A percentile compares a stretch with the other conserved stretches of the same genome.
phyloP scores from a whole-genome alignment of 2,797 vertebrate genomes.

The Coregonus ussuriensis region DNA sequence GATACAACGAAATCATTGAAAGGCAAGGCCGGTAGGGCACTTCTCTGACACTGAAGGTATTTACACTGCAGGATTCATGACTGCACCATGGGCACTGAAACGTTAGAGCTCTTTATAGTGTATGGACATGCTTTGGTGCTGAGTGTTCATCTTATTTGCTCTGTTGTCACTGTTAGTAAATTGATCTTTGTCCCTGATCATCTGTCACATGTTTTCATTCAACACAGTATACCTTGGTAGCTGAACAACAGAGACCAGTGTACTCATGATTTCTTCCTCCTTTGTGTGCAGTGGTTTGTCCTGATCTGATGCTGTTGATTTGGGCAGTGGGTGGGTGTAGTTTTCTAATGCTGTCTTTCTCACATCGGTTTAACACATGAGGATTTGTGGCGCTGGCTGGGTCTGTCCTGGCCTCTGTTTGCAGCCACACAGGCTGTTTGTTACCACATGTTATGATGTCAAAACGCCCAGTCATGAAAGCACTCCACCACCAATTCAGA shows the following conservation, averaged over 20 bases:
- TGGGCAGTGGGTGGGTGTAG: conserved; percentile 21
- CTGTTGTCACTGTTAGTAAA: not conserved
- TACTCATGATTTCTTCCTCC: not conserved
- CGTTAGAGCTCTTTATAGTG: not conserved
- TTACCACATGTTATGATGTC: conserved; percentile 55
- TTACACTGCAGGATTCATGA: not conserved
- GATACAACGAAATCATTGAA: not conserved
- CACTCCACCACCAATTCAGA: conserved; percentile 39
- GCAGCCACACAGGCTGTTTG: conserved; percentile 44
- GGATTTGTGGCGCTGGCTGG: conserved; percentile 46
- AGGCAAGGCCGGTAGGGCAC: not conserved
- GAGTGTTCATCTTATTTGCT: not conserved
- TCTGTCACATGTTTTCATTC: not conserved
- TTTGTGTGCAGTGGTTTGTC: conserved; percentile 29
- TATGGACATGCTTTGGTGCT: not conserved
- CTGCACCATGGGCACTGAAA: not conserved
- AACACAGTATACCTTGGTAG: not conserved
- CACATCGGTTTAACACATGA: conserved; percentile 47
- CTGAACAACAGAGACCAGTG: not conserved
- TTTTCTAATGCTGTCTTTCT: conserved; percentile 16
- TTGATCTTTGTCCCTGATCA: not conserved
- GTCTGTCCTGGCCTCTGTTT: conserved; percentile 41
- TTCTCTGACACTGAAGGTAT: not conserved
- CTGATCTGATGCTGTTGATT: conserved; percentile 33
- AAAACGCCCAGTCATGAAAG: conserved; percentile 54